Evolutionary conservation across 2,797 vertebrate genomes (phyloP), one percentile per base, ranked within the genome.

Genomic region (Falco peregrinus): DNA sequence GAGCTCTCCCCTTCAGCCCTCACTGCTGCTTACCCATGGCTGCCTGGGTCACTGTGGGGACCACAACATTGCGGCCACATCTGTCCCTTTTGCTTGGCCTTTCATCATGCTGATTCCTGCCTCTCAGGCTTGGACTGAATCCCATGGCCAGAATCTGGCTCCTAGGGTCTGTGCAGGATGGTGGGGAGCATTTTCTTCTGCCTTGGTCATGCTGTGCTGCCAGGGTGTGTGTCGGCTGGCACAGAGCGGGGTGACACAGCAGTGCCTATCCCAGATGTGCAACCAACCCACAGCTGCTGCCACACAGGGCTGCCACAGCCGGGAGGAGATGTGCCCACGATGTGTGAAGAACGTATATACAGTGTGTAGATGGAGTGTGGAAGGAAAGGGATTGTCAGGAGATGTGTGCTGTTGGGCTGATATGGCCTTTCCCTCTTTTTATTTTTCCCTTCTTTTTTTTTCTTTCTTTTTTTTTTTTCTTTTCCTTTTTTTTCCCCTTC

Each of bases 381-480:
- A 48, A 45, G 41, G 41, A 37, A 31, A 39, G 15, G 28, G 29
- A 7, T 21, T 84, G 20, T 29, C 54, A 71, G 21, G 24, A 87
- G 67, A 10, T 0, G 3, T 20, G 33, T 48, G 60, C 60, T 51
- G 15, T n/a, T 6, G 13, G 33, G 35, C n/a, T 86, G 48, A 13
- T 7, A 9, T 6, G 19, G 6, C 6, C 16, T 84, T 56, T 39
- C 12, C 5, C 2, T 45, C 33, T 16, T 26, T 20, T 37, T 59
- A 31, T 43, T 16, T 43, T 43, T 43, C 39, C 39, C 39, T 41
- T 41, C 39, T 41, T 41, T 41, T 41, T 93, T 37, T 59, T 13
- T 29, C 20, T 16, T 28, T 21, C 18, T 39, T 24, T 96, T 96
- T 98, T 98, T 93, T 95, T 13, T 26, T 63, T 43, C 12, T 84